Conservation (phyloP, 2,888 invertebrate species). For the Troides helena region DNA sequence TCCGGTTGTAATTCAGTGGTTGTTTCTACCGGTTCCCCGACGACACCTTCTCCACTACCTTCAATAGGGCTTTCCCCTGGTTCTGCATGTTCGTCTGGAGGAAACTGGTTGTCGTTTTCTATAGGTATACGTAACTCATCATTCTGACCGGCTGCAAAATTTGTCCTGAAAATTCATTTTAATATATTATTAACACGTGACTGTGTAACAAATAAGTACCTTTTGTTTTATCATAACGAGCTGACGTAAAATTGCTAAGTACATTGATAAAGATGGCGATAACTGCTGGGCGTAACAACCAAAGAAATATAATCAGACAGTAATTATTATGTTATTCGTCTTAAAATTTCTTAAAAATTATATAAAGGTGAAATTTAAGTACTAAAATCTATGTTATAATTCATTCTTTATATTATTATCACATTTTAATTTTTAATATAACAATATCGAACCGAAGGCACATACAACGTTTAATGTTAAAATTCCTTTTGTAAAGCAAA, state of each 20-base stretch:
- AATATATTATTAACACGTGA: slow-evolving; percentile 52
- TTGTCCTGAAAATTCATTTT: slow-evolving; percentile 36
- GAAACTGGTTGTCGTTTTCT: slow-evolving; percentile 67
- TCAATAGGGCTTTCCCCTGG: slow-evolving; percentile 36
- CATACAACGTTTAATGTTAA: no score
- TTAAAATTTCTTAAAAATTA: background rate
- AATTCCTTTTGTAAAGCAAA: no score
- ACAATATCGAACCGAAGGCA: no score
- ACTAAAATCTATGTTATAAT: no score
- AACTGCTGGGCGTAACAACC: slow-evolving; percentile 59
- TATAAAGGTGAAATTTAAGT: background rate
- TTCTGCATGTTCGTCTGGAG: slow-evolving; percentile 50
- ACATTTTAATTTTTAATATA: no score
- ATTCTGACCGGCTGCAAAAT: slow-evolving; percentile 52
- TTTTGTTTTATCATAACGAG: slow-evolving; percentile 58
- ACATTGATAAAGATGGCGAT: slow-evolving; percentile 67
- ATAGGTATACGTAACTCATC: slow-evolving; percentile 62
- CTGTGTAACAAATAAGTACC: slow-evolving; percentile 49
- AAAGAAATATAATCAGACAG: slow-evolving; percentile 37
- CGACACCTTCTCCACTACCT: slow-evolving; percentile 1
- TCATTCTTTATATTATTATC: no score
- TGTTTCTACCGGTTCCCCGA: slow-evolving; percentile 1
- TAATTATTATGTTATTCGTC: slow-evolving; percentile 35
- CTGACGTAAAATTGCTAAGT: slow-evolving; percentile 67
- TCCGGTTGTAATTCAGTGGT: slow-evolving; percentile 40